Conservation (phyloP, 2,888 invertebrate species). For the Drosophila algonquin region DNA sequence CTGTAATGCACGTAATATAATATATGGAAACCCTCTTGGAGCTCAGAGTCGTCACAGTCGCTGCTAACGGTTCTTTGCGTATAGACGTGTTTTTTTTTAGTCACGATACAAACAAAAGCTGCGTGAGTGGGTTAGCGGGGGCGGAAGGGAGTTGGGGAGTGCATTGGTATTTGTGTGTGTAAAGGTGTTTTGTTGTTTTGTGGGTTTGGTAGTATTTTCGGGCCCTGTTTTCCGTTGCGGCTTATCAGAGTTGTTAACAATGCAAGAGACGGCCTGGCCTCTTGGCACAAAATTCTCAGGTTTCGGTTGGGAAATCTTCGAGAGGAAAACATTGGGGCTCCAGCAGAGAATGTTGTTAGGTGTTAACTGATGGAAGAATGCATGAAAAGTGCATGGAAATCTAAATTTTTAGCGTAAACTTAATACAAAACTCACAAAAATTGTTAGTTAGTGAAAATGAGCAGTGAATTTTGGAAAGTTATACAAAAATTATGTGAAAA, state of each 20-base stretch:
- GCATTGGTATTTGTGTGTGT: slow-evolving; percentile 56
- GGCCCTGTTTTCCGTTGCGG: slow-evolving; percentile 62
- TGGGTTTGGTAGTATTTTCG: slow-evolving; percentile 42
- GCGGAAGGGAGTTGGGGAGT: slow-evolving; percentile 21
- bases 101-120: slow-evolving; percentile 26
- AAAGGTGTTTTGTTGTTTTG: slow-evolving; percentile 22
- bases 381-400: background rate
- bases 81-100: slow-evolving; percentile 76
- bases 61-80: slow-evolving; percentile 84
- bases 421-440: background rate
- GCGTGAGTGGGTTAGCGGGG: slow-evolving; percentile 15
- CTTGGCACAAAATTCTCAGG: slow-evolving; percentile 26
- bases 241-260: slow-evolving; percentile 73
- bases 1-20: slow-evolving; percentile 30
- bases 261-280: slow-evolving; percentile 33
- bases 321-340: background rate
- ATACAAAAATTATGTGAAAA: background rate
- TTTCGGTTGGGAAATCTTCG: slow-evolving; percentile 37
- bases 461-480: background rate
- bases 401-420: background rate
- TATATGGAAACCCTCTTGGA: slow-evolving; percentile 31
- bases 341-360: background rate
- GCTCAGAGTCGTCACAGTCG: slow-evolving; percentile 68
- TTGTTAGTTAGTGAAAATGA: background rate
- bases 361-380: background rate